These are phyloP conservation scores for Tenebrosternarchus preto DNA, from an alignment of 2,113 vertebrate genomes.

Conservation along the genomic window DNA sequence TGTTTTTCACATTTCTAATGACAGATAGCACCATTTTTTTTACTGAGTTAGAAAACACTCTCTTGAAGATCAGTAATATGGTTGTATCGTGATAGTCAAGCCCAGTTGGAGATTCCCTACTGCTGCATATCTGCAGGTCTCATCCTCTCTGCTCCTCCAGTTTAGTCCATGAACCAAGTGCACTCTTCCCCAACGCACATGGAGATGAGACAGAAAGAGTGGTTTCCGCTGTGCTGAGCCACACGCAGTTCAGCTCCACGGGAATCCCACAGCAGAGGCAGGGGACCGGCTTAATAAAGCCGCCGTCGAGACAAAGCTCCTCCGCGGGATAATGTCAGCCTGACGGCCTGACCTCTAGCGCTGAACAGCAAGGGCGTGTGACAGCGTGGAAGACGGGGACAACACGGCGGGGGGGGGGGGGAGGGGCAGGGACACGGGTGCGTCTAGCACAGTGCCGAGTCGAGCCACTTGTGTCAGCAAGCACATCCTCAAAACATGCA, in stretches of 20 bases:
- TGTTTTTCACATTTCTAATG: not conserved
- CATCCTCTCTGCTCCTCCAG: slow-evolving; percentile 29
- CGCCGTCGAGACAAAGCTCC: slow-evolving; percentile 11
- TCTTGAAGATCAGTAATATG: slow-evolving; percentile 1
- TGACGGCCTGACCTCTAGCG: slow-evolving; percentile 56
- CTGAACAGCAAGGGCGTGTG: slow-evolving; percentile 62
- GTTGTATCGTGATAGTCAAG: not conserved
- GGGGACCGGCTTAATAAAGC: slow-evolving; percentile 57
- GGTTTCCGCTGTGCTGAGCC: slow-evolving; percentile 44
- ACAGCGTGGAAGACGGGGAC: slow-evolving; percentile 67
- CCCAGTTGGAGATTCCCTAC: not conserved
- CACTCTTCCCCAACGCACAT: slow-evolving; percentile 41
- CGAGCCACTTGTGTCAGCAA: slow-evolving; percentile 60
- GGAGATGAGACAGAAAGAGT: slow-evolving; percentile 37
- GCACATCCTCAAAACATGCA: slow-evolving; percentile 56
- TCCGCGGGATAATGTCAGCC: slow-evolving; percentile 65
- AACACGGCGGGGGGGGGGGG: slow-evolving; percentile 48
- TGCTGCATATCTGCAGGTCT: not conserved
- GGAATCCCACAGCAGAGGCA: slow-evolving; percentile 44
- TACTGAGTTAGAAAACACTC: not conserved
- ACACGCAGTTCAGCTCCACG: slow-evolving; percentile 38
- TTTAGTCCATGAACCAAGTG: slow-evolving; percentile 46
- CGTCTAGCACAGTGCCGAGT: slow-evolving; percentile 51
- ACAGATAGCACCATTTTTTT: not conserved
- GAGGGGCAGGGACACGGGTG: slow-evolving; percentile 37